Evolutionary conservation across 2,888 invertebrate genomes (phyloP).

Genomic region (Clistopyga incitator): DNA sequence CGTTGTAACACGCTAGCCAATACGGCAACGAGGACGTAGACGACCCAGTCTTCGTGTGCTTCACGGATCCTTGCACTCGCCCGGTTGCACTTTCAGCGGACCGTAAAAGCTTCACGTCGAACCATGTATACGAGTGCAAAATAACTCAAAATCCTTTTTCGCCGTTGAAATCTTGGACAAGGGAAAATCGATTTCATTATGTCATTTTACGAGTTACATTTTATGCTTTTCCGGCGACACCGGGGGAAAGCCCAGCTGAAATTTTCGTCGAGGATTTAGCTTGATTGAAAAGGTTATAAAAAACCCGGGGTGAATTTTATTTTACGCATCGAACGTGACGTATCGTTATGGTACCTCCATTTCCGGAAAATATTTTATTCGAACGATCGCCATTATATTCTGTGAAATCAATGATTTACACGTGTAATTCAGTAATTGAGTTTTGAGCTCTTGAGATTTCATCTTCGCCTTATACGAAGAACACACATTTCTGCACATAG

Average conservation of each 20-base stretch:
- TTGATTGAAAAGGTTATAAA: background rate
- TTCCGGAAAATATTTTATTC: background rate
- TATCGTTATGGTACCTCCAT: background rate
- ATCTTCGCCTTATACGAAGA: constrained; percentile 37
- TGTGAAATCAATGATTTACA: constrained; percentile 12
- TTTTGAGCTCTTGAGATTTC: constrained; percentile 29
- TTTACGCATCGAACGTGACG: background rate
- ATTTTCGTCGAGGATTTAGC: background rate
- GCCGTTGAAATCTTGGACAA: background rate
- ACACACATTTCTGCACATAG: constrained; percentile 16
- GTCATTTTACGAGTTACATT: constrained; percentile 35
- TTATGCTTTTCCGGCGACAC: background rate
- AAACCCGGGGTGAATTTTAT: background rate
- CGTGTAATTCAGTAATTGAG: constrained; percentile 29
- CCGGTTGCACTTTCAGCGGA: constrained; percentile 43
- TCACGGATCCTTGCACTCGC: constrained; percentile 35
- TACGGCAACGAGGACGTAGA: constrained; percentile 63
- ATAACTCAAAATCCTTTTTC: constrained; percentile 50
- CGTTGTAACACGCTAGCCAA: constrained; percentile 29
- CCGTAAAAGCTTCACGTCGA: constrained; percentile 57
- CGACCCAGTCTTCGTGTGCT: constrained; percentile 45
- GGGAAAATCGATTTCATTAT: constrained; percentile 32
- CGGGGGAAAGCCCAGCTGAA: constrained; percentile 1
- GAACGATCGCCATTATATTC: background rate
- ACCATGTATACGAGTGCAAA: constrained; percentile 29